Percentiles rank a stretch among this genome's conserved stretches.
Conservation (phyloP, 2,113 vertebrate species). For the Clinocottus analis region DNA sequence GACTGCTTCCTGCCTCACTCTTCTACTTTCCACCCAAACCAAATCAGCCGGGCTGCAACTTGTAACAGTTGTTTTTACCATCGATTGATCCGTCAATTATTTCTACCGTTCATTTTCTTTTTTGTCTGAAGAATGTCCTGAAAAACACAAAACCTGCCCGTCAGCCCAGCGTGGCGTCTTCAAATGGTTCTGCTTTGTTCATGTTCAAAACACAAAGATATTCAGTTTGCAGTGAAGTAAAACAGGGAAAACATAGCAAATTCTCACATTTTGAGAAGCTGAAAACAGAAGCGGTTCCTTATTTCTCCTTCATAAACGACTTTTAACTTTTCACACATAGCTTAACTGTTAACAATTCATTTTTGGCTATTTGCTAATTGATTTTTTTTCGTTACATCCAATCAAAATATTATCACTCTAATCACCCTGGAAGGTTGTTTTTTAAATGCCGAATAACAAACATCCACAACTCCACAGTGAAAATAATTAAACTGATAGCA, state of each 20-base stretch:
- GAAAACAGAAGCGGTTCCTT: neutral
- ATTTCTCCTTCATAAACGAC: neutral
- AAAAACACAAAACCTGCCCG: too few species aligned
- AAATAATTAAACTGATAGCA: neutral
- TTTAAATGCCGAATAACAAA: neutral
- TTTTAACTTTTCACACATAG: neutral
- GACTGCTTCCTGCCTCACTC: neutral
- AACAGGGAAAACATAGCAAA: neutral
- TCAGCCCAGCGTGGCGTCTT: neutral
- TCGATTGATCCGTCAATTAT: neutral
- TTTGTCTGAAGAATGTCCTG: neutral
- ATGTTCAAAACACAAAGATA: neutral
- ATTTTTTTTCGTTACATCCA: neutral
- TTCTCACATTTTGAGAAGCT: neutral
- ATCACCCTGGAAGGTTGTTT: neutral
- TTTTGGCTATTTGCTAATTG: neutral
- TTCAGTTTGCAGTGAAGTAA: neutral
- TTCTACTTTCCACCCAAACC: neutral
- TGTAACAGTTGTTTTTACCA: neutral
- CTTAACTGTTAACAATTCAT: neutral
- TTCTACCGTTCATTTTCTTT: neutral
- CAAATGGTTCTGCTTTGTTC: neutral
- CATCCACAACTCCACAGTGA: neutral
- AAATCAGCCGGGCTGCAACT: neutral
- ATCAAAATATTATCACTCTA: neutral